A percentile compares a stretch with the other conserved stretches of the same genome.
phyloP scores from a whole-genome alignment of 2,797 vertebrate genomes.

The Pelochelys cantorii region DNA sequence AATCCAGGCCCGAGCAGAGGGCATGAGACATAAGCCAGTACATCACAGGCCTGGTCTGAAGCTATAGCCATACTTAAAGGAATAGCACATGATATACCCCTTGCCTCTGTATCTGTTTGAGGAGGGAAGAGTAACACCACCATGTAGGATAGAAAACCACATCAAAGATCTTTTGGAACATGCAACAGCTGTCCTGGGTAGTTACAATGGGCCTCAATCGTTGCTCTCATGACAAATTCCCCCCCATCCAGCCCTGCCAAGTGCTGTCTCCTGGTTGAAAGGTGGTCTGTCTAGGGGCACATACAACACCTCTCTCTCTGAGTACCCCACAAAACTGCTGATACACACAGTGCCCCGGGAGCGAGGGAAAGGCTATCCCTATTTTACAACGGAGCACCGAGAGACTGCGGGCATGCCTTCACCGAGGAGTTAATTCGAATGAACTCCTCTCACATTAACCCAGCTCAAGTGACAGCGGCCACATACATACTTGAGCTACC shows the following conservation, averaged over 20 bases:
- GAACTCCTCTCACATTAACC: neutral
- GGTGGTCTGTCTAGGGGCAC: neutral
- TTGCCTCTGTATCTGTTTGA: too few relatives aligned
- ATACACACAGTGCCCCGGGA: neutral
- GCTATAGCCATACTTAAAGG: too few relatives aligned
- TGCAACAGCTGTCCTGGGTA: neutral
- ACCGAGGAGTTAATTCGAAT: neutral
- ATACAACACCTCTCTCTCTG: fast-evolving
- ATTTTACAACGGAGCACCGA: neutral
- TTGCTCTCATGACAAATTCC: neutral
- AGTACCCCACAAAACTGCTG: neutral
- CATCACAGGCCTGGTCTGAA: too few relatives aligned
- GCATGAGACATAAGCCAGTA: too few relatives aligned
- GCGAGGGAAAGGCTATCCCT: neutral
- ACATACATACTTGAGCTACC: fast-evolving
- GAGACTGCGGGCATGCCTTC: neutral
- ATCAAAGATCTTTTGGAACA: neutral
- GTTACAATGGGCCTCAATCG: neutral
- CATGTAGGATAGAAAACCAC: neutral
- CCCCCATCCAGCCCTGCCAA: fast-evolving
- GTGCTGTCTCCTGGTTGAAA: neutral
- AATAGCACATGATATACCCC: too few relatives aligned
- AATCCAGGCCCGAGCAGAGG: neutral
- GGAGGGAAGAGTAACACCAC: too few relatives aligned
- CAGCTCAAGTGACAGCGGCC: neutral